Base-by-base conservation (phyloP, 2,888 invertebrate genomes). In the Pyrocoelia pectoralis region DNA sequence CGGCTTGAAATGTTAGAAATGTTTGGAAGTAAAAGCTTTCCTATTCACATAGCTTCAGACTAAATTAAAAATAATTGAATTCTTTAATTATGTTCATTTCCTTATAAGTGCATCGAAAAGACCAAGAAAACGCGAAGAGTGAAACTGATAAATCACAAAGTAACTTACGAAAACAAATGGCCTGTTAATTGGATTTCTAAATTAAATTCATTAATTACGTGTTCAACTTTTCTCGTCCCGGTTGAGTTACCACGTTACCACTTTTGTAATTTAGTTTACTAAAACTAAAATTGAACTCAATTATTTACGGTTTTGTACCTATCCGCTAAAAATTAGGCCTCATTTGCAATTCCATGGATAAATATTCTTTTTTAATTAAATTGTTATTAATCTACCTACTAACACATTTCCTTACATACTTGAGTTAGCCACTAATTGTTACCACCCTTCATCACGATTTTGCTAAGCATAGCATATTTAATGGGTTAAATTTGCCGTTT, bases 201-300 rank as follows among this genome's bases (percentile, higher is more conserved):
- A 68, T 68, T 68, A 65, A 65, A 68, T 68, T 63, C 68, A 68
- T 68, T 65, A 68, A 68, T 68, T 68, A 68, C 65, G 49, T 57
- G 65, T 68, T 68, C 63, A 65, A 68, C 65, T 68, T 68, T 68
- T 68, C 65, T 56, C 63, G 49, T 55, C 57, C 53, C 58, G 58
- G 19, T 46, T 56, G 54, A 58, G 54, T 65, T 61, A 55, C 63
- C 60, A 56, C 58, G 56, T 66, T 64, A 65, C 67, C 61, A 65
- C 55, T 62, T 33, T 17, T 18, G 64, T 62, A 67, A 67, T 65
- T 67, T 65, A 62, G 53, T 59, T 56, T 56, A 51, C 53, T 58
- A 55, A 56, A 63, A 63, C 63, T 58, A 54, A 58, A 54, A 57
- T 52, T 50, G 33, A 61, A 56, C 53, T 62, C 50, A 56, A 57